These are phyloP conservation scores for Mamestra configurata DNA, from an alignment of 1,140 invertebrate genomes.

Conservation along the genomic window DNA sequence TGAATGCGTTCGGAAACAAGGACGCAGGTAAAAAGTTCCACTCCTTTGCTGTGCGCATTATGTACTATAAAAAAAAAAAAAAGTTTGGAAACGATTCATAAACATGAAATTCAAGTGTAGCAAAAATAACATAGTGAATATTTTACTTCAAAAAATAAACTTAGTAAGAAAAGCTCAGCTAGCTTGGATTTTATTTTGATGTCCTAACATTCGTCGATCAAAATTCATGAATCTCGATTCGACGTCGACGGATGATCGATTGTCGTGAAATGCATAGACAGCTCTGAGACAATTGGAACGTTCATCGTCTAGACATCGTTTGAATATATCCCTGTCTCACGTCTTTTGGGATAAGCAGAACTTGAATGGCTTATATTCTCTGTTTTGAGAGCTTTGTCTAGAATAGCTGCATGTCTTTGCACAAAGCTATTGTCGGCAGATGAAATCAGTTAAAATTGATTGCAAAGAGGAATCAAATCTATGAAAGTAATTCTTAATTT, in stretches of 20 bases:
- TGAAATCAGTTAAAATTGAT: too few relatives aligned
- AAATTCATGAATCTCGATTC: not conserved
- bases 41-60: too few relatives aligned
- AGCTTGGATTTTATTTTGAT: not conserved
- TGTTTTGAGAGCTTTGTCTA: not conserved
- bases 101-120: too few relatives aligned
- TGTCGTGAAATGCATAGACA: not conserved
- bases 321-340: conserved; percentile 3
- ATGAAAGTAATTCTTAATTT: too few relatives aligned
- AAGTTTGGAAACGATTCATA: too few relatives aligned
- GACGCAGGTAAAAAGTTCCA: too few relatives aligned
- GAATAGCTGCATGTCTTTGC: not conserved
- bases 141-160: not conserved
- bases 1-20: too few relatives aligned
- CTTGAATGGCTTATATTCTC: not conserved
- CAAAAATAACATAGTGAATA: too few relatives aligned
- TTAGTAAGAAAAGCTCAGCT: not conserved
- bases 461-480: too few relatives aligned
- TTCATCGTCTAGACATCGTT: conserved; percentile 12
- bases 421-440: not conserved
- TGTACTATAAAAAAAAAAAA: too few relatives aligned
- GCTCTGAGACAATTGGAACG: not conserved
- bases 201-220: not conserved
- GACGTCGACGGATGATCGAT: not conserved
- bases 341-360: not conserved